These are phyloP conservation scores for Galbula dea DNA, from an alignment of 2,113 vertebrate species.

Conservation along the genomic window DNA sequence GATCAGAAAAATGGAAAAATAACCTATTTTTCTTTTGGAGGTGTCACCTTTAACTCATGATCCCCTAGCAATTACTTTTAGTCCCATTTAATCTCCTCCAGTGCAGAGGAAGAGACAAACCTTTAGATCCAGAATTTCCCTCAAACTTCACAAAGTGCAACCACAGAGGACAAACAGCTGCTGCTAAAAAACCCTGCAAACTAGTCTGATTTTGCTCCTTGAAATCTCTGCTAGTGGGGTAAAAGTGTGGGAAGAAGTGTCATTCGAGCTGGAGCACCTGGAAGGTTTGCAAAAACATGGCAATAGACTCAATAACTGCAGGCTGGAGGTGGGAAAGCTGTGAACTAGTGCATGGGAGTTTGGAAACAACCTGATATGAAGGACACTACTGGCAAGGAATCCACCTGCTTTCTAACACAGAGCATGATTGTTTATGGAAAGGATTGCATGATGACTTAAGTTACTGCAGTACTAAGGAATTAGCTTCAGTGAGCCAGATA, in stretches of 20 bases:
- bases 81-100: not conserved
- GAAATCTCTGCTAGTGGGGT: not conserved
- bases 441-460: not conserved
- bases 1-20: not conserved
- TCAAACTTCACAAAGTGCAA: not conserved
- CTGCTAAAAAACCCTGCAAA: not conserved
- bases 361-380: not conserved
- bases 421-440: not conserved
- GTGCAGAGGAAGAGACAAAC: not conserved
- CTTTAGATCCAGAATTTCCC: not conserved
- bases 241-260: not conserved
- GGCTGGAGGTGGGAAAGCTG: not conserved
- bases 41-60: not conserved
- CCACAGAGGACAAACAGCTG: not conserved
- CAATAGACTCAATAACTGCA: not conserved
- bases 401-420: accelerated
- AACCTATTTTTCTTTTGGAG: not conserved
- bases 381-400: not conserved
- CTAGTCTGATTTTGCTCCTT: not conserved
- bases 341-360: accelerated
- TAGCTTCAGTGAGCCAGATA: not conserved
- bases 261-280: not conserved
- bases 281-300: not conserved
- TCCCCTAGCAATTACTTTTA: not conserved
- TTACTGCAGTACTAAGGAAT: not conserved